Evolutionary conservation across 2,113 vertebrate species (phyloP).

Genomic region (Balaeniceps rex): DNA sequence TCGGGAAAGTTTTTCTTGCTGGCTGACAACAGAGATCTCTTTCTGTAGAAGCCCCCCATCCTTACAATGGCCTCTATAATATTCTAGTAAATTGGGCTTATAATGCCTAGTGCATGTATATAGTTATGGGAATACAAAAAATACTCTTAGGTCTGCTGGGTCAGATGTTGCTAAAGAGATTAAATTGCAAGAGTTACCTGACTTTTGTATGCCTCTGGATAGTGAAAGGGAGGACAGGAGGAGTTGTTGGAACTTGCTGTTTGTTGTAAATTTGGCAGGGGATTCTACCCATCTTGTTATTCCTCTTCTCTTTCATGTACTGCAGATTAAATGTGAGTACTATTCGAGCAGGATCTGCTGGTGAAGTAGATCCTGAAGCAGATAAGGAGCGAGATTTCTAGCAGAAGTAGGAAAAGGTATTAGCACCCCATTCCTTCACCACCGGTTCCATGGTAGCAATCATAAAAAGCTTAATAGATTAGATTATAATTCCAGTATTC

Average conservation of each 20-base stretch:
- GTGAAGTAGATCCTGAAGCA: neutral
- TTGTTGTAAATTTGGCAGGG: neutral
- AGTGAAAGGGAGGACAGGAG: neutral
- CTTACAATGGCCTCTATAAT: neutral
- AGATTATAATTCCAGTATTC: neutral
- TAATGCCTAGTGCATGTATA: neutral
- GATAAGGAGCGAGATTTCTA: neutral
- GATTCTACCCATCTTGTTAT: neutral
- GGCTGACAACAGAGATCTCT: neutral
- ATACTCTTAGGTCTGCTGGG: neutral
- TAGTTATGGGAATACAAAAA: neutral
- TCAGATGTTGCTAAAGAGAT: neutral
- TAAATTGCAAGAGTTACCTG: neutral
- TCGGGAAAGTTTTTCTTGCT: neutral
- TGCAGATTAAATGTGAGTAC: neutral
- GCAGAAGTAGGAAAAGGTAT: neutral
- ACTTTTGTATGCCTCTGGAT: neutral
- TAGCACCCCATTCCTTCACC: neutral
- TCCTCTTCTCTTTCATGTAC: neutral
- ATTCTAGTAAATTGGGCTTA: neutral
- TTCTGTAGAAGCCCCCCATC: neutral
- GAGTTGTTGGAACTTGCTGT: conserved; percentile 9
- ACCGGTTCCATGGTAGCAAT: neutral
- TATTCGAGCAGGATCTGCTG: neutral
- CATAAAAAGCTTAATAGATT: neutral